Base-by-base conservation (phyloP, 1,140 invertebrate genomes). In the Cydia splendana region DNA sequence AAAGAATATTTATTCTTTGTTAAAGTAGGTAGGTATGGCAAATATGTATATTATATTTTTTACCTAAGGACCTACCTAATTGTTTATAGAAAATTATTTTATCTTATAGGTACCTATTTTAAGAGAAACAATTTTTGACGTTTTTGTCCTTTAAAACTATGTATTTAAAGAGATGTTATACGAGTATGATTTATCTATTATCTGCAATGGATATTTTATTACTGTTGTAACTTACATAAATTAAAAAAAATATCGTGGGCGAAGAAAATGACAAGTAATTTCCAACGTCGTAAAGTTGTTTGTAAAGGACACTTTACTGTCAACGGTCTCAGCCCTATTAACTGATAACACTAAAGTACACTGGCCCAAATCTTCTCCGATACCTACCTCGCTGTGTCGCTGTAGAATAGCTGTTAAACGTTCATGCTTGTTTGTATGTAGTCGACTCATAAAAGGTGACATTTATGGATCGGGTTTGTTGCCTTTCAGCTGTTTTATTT, bases 201-300 rank as follows among this genome's bases (percentile, higher is more conserved):
- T 15, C 4, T 48, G 45, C 45, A 48, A 15, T 48, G 45, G 4
- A 15, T 48, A 48, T 48, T 48, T 4, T 12, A n/a, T 12, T 45
- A 45, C 45, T 45, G 45, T 53, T 18, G 4, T 18, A 53, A 53
- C n/a, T 18, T n/a, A 53, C 51, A 13, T 51, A 15, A 51, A 15
- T 51, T 28, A 18, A 15, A n/a, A 34, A 71, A 71, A 4, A 71
- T 18, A 0, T 6, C n/a, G 20, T 4, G 30, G 15, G n/a, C 5
- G 34, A 6, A 45, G 18, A 45, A 71, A 42, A 45, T 69, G 65
- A n/a, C 28, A n/a, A 28, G 65, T 34, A 69, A 69, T 69, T 69
- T 69, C 65, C 65, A n/a, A 30, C 65, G 9, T 42, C n/a, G 15
- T 71, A 38, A 71, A 71, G 67, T 71, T 71, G 67, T 71, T 71